These are phyloP conservation scores for Orestias chungarensis DNA, from an alignment of 2,797 vertebrate species.

Conservation along the genomic window DNA sequence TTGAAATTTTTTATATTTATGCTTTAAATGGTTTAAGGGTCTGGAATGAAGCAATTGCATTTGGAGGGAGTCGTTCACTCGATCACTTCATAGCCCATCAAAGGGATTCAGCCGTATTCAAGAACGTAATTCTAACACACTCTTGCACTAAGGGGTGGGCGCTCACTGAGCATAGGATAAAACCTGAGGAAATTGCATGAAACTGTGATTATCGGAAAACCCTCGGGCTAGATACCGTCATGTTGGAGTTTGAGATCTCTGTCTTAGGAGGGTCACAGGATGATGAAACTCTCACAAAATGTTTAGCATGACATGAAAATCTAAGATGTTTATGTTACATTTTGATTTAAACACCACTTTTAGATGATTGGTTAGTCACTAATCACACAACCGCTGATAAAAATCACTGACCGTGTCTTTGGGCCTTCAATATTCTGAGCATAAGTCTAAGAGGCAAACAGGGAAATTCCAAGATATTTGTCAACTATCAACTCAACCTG, in stretches of 20 bases:
- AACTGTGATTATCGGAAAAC: background rate
- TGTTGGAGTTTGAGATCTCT: background rate
- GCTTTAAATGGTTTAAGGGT: slow-evolving; percentile 3
- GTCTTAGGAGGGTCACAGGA: background rate
- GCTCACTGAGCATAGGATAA: background rate
- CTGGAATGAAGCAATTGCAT: background rate
- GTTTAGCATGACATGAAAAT: background rate
- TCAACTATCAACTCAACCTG: background rate
- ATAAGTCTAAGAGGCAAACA: background rate
- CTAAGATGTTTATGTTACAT: too few relatives aligned
- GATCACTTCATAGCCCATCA: background rate
- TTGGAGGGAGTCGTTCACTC: background rate
- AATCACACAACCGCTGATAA: background rate
- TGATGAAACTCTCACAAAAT: background rate
- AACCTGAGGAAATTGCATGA: background rate
- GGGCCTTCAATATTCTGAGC: background rate
- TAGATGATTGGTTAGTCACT: background rate
- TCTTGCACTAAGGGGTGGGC: background rate
- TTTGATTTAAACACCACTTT: background rate
- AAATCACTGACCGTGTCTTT: background rate
- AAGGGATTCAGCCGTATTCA: background rate
- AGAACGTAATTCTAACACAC: background rate
- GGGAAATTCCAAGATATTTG: too few relatives aligned
- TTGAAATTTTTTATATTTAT: slow-evolving; percentile 9
- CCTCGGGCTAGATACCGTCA: background rate